phyloP scores from a whole-genome alignment of 2,113 vertebrate genomes.

The Desmodus rotundus region DNA sequence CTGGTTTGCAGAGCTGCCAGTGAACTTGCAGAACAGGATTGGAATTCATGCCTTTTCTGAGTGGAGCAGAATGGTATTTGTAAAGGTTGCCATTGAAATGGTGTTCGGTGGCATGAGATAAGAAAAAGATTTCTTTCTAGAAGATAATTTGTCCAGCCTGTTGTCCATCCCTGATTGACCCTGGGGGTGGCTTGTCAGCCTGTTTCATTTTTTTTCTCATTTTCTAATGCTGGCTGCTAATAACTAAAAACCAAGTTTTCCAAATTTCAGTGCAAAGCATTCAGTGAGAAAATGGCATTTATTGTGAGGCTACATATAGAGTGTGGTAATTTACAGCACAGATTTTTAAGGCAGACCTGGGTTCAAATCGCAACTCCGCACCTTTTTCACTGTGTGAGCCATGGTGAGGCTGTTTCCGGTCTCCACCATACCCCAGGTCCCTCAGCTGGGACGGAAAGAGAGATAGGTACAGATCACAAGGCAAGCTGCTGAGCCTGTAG shows the following conservation, averaged over 20 bases:
- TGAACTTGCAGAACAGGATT: background rate
- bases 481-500: background rate
- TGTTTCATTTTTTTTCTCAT: conserved; percentile 11
- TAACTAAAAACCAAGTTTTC: conserved; percentile 32
- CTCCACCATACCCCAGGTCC: background rate
- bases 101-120: background rate
- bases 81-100: background rate
- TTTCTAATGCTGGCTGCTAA: conserved; percentile 48
- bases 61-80: background rate
- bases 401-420: background rate
- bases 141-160: background rate
- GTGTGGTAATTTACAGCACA: background rate
- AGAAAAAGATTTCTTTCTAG: conserved; percentile 38
- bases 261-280: conserved; percentile 29
- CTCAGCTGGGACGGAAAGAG: background rate
- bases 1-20: background rate
- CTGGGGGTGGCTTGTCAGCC: background rate
- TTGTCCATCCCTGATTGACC: background rate
- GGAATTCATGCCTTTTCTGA: conserved; percentile 31
- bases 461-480: background rate
- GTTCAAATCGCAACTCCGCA: background rate
- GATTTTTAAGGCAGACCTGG: background rate
- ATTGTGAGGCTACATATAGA: background rate
- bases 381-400: background rate
- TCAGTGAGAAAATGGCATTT: conserved; percentile 22